Evolutionary conservation across 2,113 vertebrate species (phyloP).

Genomic region (Protomyctophum bolini): DNA sequence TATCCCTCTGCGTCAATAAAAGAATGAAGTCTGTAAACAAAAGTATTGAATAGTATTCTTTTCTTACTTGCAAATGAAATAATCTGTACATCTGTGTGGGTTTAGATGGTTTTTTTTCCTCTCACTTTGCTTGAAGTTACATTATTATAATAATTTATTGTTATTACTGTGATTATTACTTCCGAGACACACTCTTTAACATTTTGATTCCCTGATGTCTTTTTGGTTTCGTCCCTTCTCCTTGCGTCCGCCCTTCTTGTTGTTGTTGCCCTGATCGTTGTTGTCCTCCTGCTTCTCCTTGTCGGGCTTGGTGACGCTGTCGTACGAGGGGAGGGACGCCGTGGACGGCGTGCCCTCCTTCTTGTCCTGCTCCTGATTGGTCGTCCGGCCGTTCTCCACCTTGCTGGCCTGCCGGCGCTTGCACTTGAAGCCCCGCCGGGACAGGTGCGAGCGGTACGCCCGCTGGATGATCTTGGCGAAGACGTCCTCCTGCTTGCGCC

Average conservation of each 20-base stretch:
- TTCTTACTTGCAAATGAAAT: conserved; percentile 86
- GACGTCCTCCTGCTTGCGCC: conserved; percentile 97
- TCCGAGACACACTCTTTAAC: conserved; percentile 77
- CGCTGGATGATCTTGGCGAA: conserved; percentile 92
- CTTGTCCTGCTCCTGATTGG: conserved; percentile 91
- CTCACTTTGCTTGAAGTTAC: conserved; percentile 76
- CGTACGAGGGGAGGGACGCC: conserved; percentile 95
- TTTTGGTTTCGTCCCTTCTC: conserved; percentile 93
- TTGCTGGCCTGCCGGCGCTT: conserved; percentile 86
- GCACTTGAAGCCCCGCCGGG: conserved; percentile 85
- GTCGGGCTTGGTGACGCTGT: conserved; percentile 98
- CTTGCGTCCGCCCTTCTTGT: conserved; percentile 83
- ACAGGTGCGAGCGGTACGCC: conserved; percentile 88
- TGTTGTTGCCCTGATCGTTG: conserved; percentile 83
- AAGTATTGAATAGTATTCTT: conserved; percentile 72
- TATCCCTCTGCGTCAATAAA: conserved; percentile 82
- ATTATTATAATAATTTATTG: conserved; percentile 70
- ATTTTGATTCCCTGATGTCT: conserved; percentile 95
- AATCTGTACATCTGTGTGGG: conserved; percentile 83
- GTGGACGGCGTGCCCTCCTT: conserved; percentile 95
- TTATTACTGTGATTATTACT: conserved; percentile 73
- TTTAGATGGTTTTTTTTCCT: conserved; percentile 70
- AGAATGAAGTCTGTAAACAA: conserved; percentile 96
- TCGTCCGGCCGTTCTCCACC: conserved; percentile 90
- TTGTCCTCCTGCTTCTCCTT: conserved; percentile 95